Base-by-base conservation (phyloP, 2,113 vertebrate species). In the Ammodytes marinus region DNA sequence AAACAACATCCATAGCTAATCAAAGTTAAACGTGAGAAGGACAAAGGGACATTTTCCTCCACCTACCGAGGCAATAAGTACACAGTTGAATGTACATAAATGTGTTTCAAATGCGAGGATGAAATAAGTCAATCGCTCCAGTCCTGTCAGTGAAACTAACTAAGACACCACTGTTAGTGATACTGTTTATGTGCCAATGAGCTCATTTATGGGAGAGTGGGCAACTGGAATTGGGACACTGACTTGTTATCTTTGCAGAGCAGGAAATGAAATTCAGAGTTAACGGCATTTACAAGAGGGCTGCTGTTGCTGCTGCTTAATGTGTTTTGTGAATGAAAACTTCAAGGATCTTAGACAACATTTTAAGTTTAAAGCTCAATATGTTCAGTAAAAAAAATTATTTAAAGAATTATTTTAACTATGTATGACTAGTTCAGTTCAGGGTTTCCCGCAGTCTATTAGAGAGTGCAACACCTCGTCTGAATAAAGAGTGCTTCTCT, bases 31-130 rank as follows among this genome's bases (percentile, higher is more conserved):
- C 65, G 46, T 15, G 76, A 77, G 17, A 50, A 59, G 14, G 70
- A 57, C 27, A 66, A 78, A 45, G 63, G 64, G 37, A 66, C 37
- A 1, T 54, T 69, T 76, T 65, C 72, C 42, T 79, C 42, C 47
- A 60, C 60, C 27, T 52, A 5, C 43, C 1, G 35, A 69, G 66
- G 63, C 79, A 88, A 91, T 82, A 72, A 65, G 66, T 83, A 59
- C 69, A n/a, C 9, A 55, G 59, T 77, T 81, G 46, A 59, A 69
- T 77, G 72, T 72, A 43, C 37, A 3, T 78, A 55, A 49, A 79
- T 79, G 47, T 59, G 45, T 86, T 91, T 83, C 47, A 88, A 88
- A 89, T 83, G 80, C 47, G 52, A 77, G 49, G 40, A 70, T 74
- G 81, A 60, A 71, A 86, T 89, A 74, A 57, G n/a, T 64, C 82